Evolutionary conservation across 2,113 vertebrate species (phyloP).

Genomic region (human): GRCh38 chr2:76560001-76560500

Average conservation of each 20-base stretch:
- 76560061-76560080: background rate
- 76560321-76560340: constrained; percentile 77
- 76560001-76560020: background rate
- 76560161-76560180: background rate
- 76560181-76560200: background rate
- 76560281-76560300: constrained; percentile 73
- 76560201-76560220: constrained; percentile 68
- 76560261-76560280: constrained; percentile 76
- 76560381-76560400: constrained; percentile 30
- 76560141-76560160: background rate
- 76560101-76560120: background rate
- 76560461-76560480: constrained; percentile 24
- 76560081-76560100: background rate
- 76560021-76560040: background rate
- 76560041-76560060: background rate
- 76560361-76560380: constrained; percentile 70
- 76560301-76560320: constrained; percentile 75
- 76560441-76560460: background rate
- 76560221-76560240: constrained; percentile 74
- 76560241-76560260: constrained; percentile 71
- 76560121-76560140: background rate
- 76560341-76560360: constrained; percentile 74
- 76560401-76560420: constrained; percentile 69
- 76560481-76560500: background rate
- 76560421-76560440: constrained; percentile 70